phyloP scores from a whole-genome alignment of 2,113 vertebrate species.

The Geococcyx californianus region DNA sequence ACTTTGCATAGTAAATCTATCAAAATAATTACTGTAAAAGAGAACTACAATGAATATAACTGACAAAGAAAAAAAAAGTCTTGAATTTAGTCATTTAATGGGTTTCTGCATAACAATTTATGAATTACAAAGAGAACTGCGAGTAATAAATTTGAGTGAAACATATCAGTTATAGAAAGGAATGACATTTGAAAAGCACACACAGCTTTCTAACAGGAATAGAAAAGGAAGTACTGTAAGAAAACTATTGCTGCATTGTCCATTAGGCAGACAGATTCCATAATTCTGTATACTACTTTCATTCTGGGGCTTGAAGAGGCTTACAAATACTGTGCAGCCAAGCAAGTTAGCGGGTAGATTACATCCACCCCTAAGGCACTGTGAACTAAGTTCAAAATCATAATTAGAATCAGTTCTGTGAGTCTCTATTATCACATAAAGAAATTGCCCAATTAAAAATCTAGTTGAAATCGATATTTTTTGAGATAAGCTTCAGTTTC shows the following conservation, averaged over 20 bases:
- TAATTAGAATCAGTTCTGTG: slow-evolving; percentile 27
- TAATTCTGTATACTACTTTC: not conserved
- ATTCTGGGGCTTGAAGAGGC: not conserved
- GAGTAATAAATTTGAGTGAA: not conserved
- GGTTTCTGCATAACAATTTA: not conserved
- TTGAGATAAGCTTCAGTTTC: not conserved
- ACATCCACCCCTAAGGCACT: not conserved
- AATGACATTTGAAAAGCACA: not conserved
- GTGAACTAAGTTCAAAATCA: not conserved
- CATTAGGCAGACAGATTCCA: not conserved
- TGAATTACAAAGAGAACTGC: not conserved
- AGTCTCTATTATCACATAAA: not conserved
- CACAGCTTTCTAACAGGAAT: not conserved
- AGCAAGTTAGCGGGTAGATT: not conserved
- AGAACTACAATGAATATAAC: not conserved
- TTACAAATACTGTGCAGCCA: not conserved
- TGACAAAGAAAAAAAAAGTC: not conserved
- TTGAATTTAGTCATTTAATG: not conserved
- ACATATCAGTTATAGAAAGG: not conserved
- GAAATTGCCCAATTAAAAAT: not conserved
- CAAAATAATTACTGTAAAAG: not conserved
- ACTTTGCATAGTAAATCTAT: not conserved
- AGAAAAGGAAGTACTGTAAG: not conserved
- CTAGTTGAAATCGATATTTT: not conserved
- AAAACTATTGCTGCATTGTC: not conserved